Conservation (phyloP, 2,797 vertebrate species). For the Margarornis squamiger region DNA sequence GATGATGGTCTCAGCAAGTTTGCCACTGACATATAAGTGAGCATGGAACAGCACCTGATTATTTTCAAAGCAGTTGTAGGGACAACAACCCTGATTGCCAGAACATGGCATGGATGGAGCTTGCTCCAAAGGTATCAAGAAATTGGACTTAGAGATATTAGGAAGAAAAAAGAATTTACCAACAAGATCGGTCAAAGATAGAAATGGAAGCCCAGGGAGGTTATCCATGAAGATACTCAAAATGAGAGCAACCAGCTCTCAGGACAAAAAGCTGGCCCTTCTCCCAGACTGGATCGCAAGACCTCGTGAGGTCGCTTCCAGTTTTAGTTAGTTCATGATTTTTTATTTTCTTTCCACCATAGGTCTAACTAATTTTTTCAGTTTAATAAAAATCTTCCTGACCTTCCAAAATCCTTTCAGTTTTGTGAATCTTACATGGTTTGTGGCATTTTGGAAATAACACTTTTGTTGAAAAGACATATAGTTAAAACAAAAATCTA, state of each 20-base stretch:
- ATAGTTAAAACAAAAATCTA: neutral
- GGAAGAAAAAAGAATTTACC: neutral
- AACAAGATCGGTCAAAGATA: rapidly evolving
- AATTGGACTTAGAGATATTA: neutral
- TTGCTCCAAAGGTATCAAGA: neutral
- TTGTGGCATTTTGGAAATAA: neutral
- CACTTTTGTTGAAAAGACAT: neutral
- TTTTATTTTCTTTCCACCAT: neutral
- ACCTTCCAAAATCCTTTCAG: neutral
- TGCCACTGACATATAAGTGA: rapidly evolving
- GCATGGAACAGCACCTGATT: neutral
- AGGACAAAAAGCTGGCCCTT: neutral
- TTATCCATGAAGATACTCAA: neutral
- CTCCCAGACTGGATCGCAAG: rapidly evolving
- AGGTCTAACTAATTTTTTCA: neutral
- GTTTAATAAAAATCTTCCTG: neutral
- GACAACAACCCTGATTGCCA: neutral
- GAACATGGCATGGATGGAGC: neutral
- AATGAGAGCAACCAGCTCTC: neutral
- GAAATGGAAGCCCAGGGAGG: neutral
- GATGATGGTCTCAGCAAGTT: neutral
- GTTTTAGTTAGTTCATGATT: neutral
- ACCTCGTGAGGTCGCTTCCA: neutral
- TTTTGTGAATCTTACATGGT: neutral
- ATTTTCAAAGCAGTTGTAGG: neutral